Evolutionary conservation across 2,888 invertebrate species (phyloP), one percentile per base, ranked within the genome.

Genomic region (Muschampia plurimacula): DNA sequence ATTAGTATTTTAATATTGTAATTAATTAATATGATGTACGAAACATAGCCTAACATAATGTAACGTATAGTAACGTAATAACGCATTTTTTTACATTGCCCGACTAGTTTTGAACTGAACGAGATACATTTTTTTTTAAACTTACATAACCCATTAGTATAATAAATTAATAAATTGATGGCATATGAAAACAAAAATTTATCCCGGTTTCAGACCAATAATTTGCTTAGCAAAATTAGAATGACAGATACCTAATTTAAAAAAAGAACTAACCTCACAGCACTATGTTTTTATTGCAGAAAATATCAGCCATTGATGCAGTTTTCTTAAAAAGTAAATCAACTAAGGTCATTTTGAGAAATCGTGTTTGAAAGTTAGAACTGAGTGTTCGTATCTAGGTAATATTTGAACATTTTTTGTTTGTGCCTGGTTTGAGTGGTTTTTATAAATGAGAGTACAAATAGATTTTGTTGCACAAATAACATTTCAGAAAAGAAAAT

Each of bases 361-460:
- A 71, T 71, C 71, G 71, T 65, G 63, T 57, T 71, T 71, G 71
- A 71, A 71, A 71, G 71, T 71, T 71, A 55, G 46, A 71, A 65
- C 64, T 57, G 70, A 70, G 69, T n/a, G 46, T 69, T 46, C 12
- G 66, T 71, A 71, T 66, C 71, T 71, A 71, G 65, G 71, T 71
- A 71, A 71, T 71, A 71, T 60, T 66, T 70, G 15, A 70, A 49
- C 49, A 57, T 46, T 71, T 71, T 70, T 70, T 70, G 59, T 65
- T 57, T 12, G 32, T 65, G 46, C 59, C n/a, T 7, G 57, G 59
- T 41, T 66, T 65, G 36, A 49, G 15, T 66, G 36, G 64, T 65
- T 70, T 64, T 70, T 64, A 57, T 46, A 1, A 65, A 65, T 70
- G 70, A 70, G 64, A 70, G 65, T 65, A 64, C 66, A 59, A 71